A percentile compares a stretch with the other conserved stretches of the same genome.
Conservation (phyloP, 2,113 vertebrate species). For the Phylloscopus whistleri region DNA sequence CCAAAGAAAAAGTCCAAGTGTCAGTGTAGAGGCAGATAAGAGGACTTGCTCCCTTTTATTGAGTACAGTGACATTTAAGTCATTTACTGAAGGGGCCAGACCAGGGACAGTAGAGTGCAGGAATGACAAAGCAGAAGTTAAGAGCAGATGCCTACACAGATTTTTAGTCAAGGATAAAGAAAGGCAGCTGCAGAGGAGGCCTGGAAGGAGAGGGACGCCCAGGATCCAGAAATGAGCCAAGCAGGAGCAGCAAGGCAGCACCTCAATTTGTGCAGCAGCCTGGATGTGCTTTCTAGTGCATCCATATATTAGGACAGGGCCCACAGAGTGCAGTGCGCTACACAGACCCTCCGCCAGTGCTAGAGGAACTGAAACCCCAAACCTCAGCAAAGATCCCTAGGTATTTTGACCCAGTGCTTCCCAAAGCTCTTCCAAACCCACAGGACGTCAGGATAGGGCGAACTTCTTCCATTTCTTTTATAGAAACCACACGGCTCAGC, state of each 20-base stretch:
- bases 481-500: background rate
- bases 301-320: background rate
- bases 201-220: background rate
- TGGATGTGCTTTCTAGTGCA: background rate
- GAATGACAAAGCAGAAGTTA: background rate
- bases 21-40: background rate
- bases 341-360: rapidly evolving
- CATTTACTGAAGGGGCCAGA: background rate
- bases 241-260: background rate
- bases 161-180: background rate
- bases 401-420: background rate
- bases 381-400: background rate
- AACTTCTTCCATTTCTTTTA: background rate
- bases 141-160: rapidly evolving
- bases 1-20: background rate
- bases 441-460: rapidly evolving
- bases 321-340: rapidly evolving
- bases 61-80: background rate
- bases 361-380: background rate
- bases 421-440: background rate
- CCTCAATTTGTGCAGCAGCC: background rate
- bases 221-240: background rate
- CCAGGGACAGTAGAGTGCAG: background rate
- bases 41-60: background rate
- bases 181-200: background rate